Evolutionary conservation across 2,888 invertebrate species (phyloP).

Genomic region (Pheosia gnoma): DNA sequence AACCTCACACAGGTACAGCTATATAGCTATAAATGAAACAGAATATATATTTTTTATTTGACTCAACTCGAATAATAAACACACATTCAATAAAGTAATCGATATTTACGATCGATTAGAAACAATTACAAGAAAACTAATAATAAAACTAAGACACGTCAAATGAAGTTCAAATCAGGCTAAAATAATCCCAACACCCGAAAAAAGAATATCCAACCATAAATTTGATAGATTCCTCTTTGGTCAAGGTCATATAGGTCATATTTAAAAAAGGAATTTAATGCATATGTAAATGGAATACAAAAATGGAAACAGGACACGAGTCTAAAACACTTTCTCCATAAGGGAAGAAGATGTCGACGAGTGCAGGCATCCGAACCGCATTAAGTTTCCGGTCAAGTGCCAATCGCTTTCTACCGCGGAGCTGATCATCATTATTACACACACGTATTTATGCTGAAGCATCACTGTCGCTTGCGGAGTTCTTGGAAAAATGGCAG

Average conservation of each 20-base stretch:
- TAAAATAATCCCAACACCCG: neutral
- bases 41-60: too few relatives aligned
- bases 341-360: slow-evolving; percentile 27
- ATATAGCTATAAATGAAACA: slow-evolving; percentile 13
- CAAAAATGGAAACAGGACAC: slow-evolving; percentile 19
- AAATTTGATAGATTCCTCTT: neutral
- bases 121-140: slow-evolving; percentile 19
- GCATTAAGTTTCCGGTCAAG: slow-evolving; percentile 38
- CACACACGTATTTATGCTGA: slow-evolving; percentile 28
- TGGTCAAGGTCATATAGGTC: slow-evolving; percentile 3
- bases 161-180: neutral
- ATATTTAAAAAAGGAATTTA: slow-evolving; percentile 1
- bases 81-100: too few relatives aligned
- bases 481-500: slow-evolving; percentile 17
- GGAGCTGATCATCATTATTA: slow-evolving; percentile 26
- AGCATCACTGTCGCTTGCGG: slow-evolving; percentile 23
- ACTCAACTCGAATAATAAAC: too few relatives aligned
- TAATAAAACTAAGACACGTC: slow-evolving; percentile 11
- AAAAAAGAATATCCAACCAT: neutral
- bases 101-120: too few relatives aligned
- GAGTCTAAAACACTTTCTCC: slow-evolving; percentile 37
- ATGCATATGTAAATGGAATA: neutral
- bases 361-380: slow-evolving; percentile 26
- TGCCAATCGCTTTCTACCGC: slow-evolving; percentile 42
- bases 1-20: slow-evolving; percentile 7